phyloP scores from a whole-genome alignment of 2,113 vertebrate genomes.

The Melanostigma gelatinosum region DNA sequence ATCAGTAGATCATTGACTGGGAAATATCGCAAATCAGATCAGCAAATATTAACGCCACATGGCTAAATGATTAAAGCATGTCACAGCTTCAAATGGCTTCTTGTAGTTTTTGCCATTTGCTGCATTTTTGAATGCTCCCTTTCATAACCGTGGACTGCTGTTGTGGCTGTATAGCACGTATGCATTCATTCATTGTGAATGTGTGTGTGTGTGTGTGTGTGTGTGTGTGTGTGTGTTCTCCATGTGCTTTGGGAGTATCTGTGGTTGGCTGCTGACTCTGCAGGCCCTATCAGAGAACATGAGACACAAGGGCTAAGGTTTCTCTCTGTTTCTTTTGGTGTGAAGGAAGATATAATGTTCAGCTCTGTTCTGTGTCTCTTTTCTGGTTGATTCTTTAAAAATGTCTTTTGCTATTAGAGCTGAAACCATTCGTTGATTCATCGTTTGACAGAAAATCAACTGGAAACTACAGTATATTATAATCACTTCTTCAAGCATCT shows the following conservation, averaged over 20 bases:
- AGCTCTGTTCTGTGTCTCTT: background rate
- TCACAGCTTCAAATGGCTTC: background rate
- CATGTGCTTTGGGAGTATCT: background rate
- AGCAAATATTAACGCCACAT: background rate
- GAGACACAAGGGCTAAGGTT: constrained; percentile 51
- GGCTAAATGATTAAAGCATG: background rate
- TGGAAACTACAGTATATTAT: background rate
- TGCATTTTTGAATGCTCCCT: constrained; percentile 40
- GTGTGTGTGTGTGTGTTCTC: constrained; percentile 17
- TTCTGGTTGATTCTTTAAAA: background rate
- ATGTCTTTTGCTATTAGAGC: background rate
- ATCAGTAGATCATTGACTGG: background rate
- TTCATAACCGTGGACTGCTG: constrained; percentile 24
- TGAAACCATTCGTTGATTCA: background rate
- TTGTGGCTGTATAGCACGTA: background rate
- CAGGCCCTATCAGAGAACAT: constrained; percentile 41
- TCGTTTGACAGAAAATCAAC: background rate
- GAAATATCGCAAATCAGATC: background rate
- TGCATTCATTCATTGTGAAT: constrained; percentile 17
- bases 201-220: too few species aligned
- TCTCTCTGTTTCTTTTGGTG: constrained; percentile 2
- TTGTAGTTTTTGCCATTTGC: background rate
- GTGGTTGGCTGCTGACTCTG: constrained; percentile 47
- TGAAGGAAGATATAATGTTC: background rate
- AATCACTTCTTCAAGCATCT: background rate